These are phyloP conservation scores for Epizoanthus illoricatus DNA, from an alignment of 92 coral and sea anemone genomes.

Conservation along the genomic window DNA sequence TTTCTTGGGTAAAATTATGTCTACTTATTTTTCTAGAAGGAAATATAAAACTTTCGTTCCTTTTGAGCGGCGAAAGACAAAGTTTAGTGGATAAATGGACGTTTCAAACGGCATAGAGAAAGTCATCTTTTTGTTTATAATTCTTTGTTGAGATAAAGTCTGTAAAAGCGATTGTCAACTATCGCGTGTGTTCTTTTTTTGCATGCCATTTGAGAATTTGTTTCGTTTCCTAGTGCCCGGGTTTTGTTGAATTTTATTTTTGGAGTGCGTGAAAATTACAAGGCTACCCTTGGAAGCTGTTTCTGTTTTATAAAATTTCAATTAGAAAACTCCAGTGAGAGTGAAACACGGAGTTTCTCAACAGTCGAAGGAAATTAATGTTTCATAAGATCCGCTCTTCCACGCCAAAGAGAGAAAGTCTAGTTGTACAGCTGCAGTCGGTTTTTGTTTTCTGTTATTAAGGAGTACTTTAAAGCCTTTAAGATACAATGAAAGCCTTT, in stretches of 20 bases:
- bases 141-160: conserved; percentile 40
- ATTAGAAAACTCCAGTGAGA: conserved; percentile 19
- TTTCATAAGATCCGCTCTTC: conserved; percentile 59
- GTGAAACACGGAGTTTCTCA: conserved; percentile 23
- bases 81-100: not conserved
- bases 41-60: conserved; percentile 2
- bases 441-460: conserved; percentile 43
- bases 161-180: conserved; percentile 22
- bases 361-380: conserved; percentile 54
- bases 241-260: not conserved
- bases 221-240: conserved; percentile 35
- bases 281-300: conserved; percentile 8
- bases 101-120: conserved; percentile 19
- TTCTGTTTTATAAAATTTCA: conserved; percentile 8
- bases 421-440: conserved; percentile 38
- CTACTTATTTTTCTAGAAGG: not conserved
- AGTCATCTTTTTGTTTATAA: conserved; percentile 40
- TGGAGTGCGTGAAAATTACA: conserved; percentile 14
- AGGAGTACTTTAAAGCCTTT: conserved; percentile 39
- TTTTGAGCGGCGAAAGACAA: not conserved
- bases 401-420: conserved; percentile 25
- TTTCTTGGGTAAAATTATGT: conserved; percentile 11
- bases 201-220: conserved; percentile 40
- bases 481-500: conserved; percentile 24
- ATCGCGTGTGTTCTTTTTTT: conserved; percentile 44